Evolutionary conservation across 35 echinoderm and acorn worm genomes (phyloP).

Genomic region (Amphiura filiformis): DNA sequence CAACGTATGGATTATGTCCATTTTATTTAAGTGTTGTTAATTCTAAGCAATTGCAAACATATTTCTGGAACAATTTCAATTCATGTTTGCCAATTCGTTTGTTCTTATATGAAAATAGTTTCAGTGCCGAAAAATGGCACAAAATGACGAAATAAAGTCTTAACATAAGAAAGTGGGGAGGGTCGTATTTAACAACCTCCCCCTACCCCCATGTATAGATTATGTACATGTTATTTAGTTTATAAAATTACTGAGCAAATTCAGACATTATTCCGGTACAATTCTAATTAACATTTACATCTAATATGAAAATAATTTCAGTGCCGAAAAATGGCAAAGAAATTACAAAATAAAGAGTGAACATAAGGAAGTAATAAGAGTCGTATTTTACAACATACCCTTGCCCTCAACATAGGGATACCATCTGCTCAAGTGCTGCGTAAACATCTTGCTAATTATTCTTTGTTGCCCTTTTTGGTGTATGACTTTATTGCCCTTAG

Average conservation of each 20-base stretch:
- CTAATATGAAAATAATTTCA: neutral
- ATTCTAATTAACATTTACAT: too few species aligned
- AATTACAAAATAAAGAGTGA: neutral
- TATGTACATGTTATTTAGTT: too few species aligned
- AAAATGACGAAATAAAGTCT: neutral
- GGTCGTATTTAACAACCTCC: too few species aligned
- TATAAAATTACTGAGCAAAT: too few species aligned
- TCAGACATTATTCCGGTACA: too few species aligned
- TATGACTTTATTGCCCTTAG: neutral
- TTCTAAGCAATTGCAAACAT: too few species aligned
- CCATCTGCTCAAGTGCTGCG: neutral
- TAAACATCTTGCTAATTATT: constrained; percentile 5
- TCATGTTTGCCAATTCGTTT: too few species aligned
- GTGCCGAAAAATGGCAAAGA: constrained; percentile 5
- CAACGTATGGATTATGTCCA: too few species aligned
- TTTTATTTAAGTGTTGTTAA: too few species aligned
- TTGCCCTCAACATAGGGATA: neutral
- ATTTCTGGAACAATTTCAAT: too few species aligned
- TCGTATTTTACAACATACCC: neutral
- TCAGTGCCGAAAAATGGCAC: neutral
- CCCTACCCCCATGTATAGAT: too few species aligned
- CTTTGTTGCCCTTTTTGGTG: neutral
- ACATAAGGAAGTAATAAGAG: neutral
- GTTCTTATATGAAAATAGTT: neutral
- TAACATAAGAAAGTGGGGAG: neutral